Conservation (phyloP, 2,113 vertebrate genomes). For the Channa argus region DNA sequence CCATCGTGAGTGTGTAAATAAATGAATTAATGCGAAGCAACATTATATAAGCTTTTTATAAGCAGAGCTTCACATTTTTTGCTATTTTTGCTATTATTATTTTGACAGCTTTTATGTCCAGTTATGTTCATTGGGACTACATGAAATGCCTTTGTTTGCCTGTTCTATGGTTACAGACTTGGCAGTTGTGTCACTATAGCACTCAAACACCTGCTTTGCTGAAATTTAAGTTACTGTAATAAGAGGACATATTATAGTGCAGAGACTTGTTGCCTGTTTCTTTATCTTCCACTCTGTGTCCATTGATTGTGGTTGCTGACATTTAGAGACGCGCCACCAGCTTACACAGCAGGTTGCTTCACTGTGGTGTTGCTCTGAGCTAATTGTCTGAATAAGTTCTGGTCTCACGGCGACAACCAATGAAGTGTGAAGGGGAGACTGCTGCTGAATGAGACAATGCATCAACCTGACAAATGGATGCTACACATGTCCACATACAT, state of each 20-base stretch:
- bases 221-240: not conserved
- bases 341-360: conserved; percentile 13
- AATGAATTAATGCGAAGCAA: too few relatives aligned
- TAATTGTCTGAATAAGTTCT: conserved; percentile 58
- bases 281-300: not conserved
- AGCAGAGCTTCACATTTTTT: too few relatives aligned
- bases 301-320: conserved; percentile 35
- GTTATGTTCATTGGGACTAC: too few relatives aligned
- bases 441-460: conserved; percentile 21
- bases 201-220: not conserved
- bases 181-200: not conserved
- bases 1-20: too few relatives aligned
- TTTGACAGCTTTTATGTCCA: too few relatives aligned
- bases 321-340: conserved; percentile 34
- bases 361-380: conserved; percentile 17
- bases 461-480: conserved; percentile 44
- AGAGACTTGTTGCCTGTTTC: not conserved
- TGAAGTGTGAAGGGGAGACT: conserved; percentile 49
- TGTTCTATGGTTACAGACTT: not conserved
- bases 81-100: too few relatives aligned
- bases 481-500: not conserved
- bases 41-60: too few relatives aligned
- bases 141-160: too few relatives aligned
- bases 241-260: not conserved
- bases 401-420: conserved; percentile 34